Percentiles rank a stretch among this genome's conserved stretches.
These are phyloP conservation scores for Xestobium rufovillosum DNA, from an alignment of 2,888 invertebrate genomes.

Conservation along the genomic window DNA sequence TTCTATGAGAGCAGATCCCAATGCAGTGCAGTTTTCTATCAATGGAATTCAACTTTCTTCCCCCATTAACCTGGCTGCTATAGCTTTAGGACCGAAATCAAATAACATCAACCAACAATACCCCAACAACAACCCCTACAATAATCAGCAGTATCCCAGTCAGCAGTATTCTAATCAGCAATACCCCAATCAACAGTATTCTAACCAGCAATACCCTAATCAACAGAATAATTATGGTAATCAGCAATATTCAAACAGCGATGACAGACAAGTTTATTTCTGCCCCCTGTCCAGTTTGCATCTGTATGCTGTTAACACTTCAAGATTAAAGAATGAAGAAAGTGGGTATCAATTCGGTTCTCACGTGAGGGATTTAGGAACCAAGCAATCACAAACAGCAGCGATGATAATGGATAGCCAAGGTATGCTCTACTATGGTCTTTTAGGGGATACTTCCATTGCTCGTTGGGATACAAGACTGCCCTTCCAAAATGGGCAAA, in stretches of 20 bases:
- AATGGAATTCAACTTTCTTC: constrained; percentile 51
- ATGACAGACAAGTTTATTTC: constrained; percentile 53
- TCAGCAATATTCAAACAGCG: constrained; percentile 22
- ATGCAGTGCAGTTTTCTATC: constrained; percentile 54
- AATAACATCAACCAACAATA: constrained; percentile 23
- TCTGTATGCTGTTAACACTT: constrained; percentile 58
- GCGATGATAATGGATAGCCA: constrained; percentile 69
- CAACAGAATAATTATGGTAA: constrained; percentile 21
- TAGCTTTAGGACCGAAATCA: constrained; percentile 56
- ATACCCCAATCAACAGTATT: too few relatives aligned
- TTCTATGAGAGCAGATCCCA: constrained; percentile 55
- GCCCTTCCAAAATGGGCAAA: constrained; percentile 51
- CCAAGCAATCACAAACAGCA: constrained; percentile 60
- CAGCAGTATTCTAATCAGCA: too few relatives aligned
- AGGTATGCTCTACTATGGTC: constrained; percentile 62
- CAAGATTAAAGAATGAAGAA: constrained; percentile 51
- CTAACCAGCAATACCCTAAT: too few relatives aligned
- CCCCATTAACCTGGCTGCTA: constrained; percentile 60
- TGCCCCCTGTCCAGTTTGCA: constrained; percentile 61
- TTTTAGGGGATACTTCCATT: constrained; percentile 60
- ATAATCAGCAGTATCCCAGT: too few relatives aligned
- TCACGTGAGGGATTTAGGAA: constrained; percentile 53
- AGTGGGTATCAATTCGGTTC: constrained; percentile 31
- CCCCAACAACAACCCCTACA: constrained; percentile 27
- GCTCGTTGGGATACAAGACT: constrained; percentile 61